Evolutionary conservation across 2,113 vertebrate genomes (phyloP).

Genomic region (Spilogale gracilis): DNA sequence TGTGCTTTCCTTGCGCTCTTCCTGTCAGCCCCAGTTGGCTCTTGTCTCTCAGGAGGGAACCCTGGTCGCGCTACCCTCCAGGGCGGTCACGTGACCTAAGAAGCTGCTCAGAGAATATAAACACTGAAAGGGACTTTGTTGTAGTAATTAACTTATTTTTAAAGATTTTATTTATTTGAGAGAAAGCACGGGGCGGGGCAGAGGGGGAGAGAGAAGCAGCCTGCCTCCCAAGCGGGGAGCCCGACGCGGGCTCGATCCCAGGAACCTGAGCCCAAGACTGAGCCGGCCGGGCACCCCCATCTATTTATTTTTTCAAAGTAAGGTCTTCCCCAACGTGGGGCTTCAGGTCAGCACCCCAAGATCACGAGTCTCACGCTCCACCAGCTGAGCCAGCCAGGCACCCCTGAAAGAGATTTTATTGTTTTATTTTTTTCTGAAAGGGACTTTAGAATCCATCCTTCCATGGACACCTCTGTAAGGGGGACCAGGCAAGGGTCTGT

Average conservation of each 20-base stretch:
- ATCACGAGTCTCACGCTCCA: neutral
- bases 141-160: neutral
- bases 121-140: neutral
- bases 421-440: neutral
- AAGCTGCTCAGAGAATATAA: neutral
- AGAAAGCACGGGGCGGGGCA: neutral
- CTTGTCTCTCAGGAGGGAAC: neutral
- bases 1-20: neutral
- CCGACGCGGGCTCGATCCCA: rapidly evolving
- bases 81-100: neutral
- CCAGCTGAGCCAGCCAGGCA: neutral
- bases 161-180: neutral
- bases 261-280: neutral
- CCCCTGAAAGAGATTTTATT: neutral
- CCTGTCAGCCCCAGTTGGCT: neutral
- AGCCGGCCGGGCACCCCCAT: neutral
- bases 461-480: neutral
- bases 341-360: neutral
- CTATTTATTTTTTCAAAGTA: neutral
- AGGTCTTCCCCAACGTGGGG: neutral
- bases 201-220: neutral
- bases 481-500: neutral
- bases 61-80: neutral
- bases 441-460: neutral
- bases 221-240: neutral